phyloP scores from a whole-genome alignment of 2,113 vertebrate species.

The Empidonax traillii region DNA sequence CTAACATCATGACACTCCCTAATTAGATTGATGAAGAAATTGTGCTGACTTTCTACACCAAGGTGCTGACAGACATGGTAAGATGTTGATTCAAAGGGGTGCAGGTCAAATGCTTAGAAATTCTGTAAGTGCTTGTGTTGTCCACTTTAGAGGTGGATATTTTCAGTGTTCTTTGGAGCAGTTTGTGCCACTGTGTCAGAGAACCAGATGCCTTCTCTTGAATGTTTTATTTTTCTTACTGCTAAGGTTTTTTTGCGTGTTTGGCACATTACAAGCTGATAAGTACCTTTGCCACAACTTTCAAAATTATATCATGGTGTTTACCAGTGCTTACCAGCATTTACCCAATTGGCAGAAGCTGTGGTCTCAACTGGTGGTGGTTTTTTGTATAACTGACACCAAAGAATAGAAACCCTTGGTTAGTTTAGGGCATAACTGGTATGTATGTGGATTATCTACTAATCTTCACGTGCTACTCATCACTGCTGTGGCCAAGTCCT shows the following conservation, averaged over 20 bases:
- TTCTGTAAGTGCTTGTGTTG: background rate
- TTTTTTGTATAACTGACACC: background rate
- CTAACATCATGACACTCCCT: constrained; percentile 21
- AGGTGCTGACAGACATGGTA: background rate
- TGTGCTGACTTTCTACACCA: background rate
- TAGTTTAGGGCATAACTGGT: background rate
- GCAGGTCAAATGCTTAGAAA: background rate
- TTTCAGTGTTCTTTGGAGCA: background rate
- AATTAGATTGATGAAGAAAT: constrained; percentile 26
- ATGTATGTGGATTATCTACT: background rate
- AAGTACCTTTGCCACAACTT: background rate
- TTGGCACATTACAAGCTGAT: background rate
- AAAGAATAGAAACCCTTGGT: background rate
- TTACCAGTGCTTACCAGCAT: background rate
- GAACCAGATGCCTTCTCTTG: background rate
- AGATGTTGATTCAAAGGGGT: background rate
- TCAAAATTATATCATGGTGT: background rate
- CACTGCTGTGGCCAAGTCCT: background rate
- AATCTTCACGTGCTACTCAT: background rate
- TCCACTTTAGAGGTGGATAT: background rate
- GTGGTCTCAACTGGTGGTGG: background rate
- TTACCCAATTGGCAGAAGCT: background rate
- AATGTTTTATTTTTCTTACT: background rate
- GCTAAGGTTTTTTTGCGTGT: background rate
- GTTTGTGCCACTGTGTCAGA: background rate